phyloP scores from a whole-genome alignment of 2,113 vertebrate genomes.

The Siphamia tubifer region DNA sequence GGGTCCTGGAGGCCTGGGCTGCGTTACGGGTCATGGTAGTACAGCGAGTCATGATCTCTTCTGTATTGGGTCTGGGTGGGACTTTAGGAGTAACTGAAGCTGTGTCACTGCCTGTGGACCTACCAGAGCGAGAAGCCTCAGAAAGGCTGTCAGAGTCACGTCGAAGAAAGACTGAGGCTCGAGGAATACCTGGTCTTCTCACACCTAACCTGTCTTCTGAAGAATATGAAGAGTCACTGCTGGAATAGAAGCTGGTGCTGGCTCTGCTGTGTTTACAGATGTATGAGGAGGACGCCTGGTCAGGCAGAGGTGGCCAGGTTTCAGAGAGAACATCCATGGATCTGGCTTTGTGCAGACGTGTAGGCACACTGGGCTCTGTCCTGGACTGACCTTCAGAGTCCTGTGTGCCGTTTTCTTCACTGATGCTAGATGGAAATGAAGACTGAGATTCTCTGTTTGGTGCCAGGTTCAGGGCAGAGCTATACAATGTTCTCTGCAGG shows the following conservation, averaged over 20 bases:
- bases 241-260: slow-evolving; percentile 14
- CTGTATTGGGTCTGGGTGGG: slow-evolving; percentile 77
- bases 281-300: neutral
- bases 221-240: slow-evolving; percentile 23
- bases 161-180: neutral
- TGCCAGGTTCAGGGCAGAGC: slow-evolving; percentile 72
- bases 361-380: neutral
- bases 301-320: neutral
- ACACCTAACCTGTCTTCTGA: fast-evolving
- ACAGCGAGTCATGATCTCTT: slow-evolving; percentile 85
- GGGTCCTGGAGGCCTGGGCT: slow-evolving; percentile 50
- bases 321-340: slow-evolving; percentile 69
- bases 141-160: neutral
- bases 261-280: slow-evolving; percentile 27
- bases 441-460: neutral
- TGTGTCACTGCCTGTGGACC: neutral
- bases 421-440: fast-evolving
- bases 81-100: slow-evolving; percentile 58
- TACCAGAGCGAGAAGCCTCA: neutral
- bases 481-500: slow-evolving; percentile 45
- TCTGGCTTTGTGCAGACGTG: slow-evolving; percentile 39
- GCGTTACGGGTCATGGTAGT: slow-evolving; percentile 85
- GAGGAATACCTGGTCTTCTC: neutral
- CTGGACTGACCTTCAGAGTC: neutral
- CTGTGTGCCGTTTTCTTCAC: neutral